These are phyloP conservation scores for Pseudococcus jackbeardsleyi DNA, from an alignment of 2,888 invertebrate species.

Conservation along the genomic window DNA sequence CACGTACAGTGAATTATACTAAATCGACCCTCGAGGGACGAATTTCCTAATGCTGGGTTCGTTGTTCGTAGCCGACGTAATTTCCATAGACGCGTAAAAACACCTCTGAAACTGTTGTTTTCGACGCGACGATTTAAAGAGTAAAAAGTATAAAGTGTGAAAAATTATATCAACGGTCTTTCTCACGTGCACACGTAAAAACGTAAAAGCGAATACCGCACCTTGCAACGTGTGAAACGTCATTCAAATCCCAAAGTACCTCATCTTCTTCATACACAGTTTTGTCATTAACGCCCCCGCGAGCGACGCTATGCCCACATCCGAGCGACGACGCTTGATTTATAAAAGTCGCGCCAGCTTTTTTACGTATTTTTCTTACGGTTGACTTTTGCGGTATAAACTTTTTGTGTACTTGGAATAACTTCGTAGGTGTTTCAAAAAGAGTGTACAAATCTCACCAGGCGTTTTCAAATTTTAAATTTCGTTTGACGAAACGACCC, in stretches of 20 bases:
- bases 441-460: neutral
- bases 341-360: neutral
- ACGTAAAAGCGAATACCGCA: neutral
- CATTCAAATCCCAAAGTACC: constrained; percentile 24
- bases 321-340: neutral
- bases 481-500: neutral
- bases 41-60: neutral
- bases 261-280: constrained; percentile 28
- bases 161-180: neutral
- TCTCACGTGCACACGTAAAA: constrained; percentile 17
- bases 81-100: neutral
- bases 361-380: neutral
- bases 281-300: constrained; percentile 15
- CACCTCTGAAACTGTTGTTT: neutral
- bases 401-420: neutral
- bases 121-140: neutral
- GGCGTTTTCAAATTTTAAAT: constrained; percentile 4
- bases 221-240: neutral
- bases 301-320: neutral
- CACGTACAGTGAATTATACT: neutral
- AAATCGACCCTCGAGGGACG: neutral
- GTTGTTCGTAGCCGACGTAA: neutral
- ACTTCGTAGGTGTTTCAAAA: constrained; percentile 10
- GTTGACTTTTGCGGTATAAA: neutral
- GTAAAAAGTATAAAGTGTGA: neutral